Percentiles rank a stretch among this genome's conserved stretches.
phyloP scores from a whole-genome alignment of 2,888 invertebrate species.

The Diaprepes abbreviatus region DNA sequence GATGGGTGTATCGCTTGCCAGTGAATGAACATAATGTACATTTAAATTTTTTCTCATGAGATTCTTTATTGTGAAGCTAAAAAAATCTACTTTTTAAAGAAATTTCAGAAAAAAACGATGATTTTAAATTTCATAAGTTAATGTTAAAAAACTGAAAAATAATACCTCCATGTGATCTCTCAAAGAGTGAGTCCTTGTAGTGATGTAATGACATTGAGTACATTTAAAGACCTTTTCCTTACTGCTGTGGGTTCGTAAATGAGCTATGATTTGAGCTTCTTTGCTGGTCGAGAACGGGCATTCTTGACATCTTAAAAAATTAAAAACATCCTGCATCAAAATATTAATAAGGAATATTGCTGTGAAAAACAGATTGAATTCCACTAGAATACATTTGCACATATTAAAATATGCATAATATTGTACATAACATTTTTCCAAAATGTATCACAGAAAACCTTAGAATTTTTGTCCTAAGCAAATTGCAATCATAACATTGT shows the following conservation, averaged over 20 bases:
- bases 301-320: slow-evolving; percentile 17
- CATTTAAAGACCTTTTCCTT: slow-evolving; percentile 16
- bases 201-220: slow-evolving; percentile 16
- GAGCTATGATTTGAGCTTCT: neutral
- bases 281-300: slow-evolving; percentile 15
- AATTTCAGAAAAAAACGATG: too few relatives aligned
- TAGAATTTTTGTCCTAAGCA: too few relatives aligned
- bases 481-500: too few relatives aligned
- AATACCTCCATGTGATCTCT: slow-evolving; percentile 22
- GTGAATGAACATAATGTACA: slow-evolving; percentile 12
- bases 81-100: neutral
- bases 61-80: slow-evolving; percentile 1
- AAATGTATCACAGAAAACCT: too few relatives aligned
- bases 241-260: slow-evolving; percentile 12
- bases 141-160: too few relatives aligned
- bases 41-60: neutral
- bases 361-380: too few relatives aligned
- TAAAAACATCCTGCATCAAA: too few relatives aligned
- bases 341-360: too few relatives aligned
- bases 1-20: slow-evolving; percentile 12
- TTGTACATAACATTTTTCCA: too few relatives aligned
- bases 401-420: too few relatives aligned
- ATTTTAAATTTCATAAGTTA: too few relatives aligned
- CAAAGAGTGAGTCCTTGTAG: slow-evolving; percentile 3
- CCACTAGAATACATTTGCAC: too few relatives aligned